A percentile compares a stretch with the other conserved stretches of the same genome.
Conservation (phyloP, 1,140 invertebrate genomes). For the Orussus abietinus region DNA sequence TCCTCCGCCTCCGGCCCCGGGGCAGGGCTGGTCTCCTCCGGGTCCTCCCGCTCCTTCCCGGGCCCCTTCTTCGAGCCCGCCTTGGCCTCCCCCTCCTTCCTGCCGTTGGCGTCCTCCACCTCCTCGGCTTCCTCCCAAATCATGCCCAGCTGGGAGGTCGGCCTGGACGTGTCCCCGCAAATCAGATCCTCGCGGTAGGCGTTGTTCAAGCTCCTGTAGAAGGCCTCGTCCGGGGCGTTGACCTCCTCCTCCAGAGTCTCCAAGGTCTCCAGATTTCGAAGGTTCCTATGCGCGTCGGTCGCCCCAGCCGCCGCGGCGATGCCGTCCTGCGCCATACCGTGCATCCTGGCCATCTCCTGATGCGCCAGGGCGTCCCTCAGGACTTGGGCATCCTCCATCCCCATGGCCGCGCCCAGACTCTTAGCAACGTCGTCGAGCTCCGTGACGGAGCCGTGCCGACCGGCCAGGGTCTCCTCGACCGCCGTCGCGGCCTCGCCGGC, state of each 20-base stretch:
- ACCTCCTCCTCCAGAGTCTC: slow-evolving; percentile 53
- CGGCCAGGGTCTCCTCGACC: slow-evolving; percentile 31
- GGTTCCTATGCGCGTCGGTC: slow-evolving; percentile 44
- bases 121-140: slow-evolving; percentile 70
- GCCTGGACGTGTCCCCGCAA: slow-evolving; percentile 60
- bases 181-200: slow-evolving; percentile 78
- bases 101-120: slow-evolving; percentile 47
- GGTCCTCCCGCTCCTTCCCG: slow-evolving; percentile 52
- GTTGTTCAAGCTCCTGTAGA: slow-evolving; percentile 83
- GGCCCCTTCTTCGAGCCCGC: slow-evolving; percentile 30
- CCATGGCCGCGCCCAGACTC: slow-evolving; percentile 40
- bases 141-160: slow-evolving; percentile 70
- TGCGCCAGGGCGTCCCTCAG: slow-evolving; percentile 43
- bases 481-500: slow-evolving; percentile 29
- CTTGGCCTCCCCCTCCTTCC: slow-evolving; percentile 35
- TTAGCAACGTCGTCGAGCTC: slow-evolving; percentile 46
- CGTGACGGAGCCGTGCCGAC: slow-evolving; percentile 35
- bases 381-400: slow-evolving; percentile 43
- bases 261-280: slow-evolving; percentile 51
- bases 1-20: slow-evolving; percentile 40
- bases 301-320: slow-evolving; percentile 41
- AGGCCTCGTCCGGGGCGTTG: slow-evolving; percentile 74
- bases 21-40: slow-evolving; percentile 37
- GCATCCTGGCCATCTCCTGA: slow-evolving; percentile 46
- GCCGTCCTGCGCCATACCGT: slow-evolving; percentile 39